Base-by-base conservation (phyloP, 2,797 vertebrate genomes). In the Cossypha dichroa region DNA sequence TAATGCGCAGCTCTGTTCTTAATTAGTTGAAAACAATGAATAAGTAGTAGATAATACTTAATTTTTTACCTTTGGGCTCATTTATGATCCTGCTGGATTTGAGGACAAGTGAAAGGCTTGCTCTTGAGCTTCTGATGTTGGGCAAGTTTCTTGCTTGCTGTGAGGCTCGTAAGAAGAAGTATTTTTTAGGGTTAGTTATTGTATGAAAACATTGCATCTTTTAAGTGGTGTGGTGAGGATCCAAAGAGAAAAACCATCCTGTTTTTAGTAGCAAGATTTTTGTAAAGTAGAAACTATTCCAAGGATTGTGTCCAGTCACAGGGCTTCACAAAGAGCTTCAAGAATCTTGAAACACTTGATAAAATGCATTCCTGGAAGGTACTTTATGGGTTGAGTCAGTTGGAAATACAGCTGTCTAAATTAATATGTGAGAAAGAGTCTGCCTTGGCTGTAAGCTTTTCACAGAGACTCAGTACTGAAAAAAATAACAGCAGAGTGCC, bases 351-450 rank as follows among this genome's bases (percentile, higher is more conserved):
- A 78, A 43, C 10, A 5, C 51, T 67, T 70, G 49, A 12, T 89
- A 43, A 77, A 62, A 41, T 31, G 5, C 43, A 29, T 73, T 93
- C 28, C 51, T 85, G 67, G 70, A 69, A 82, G 25, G 12, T 25
- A 1, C 59, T 25, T 38, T 48, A 43, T 73, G 48, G 36, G 23
- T 58, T 69, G 63, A 67, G 55, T 55, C 36, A 20, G 17, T 73
- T 76, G 1, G 1, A 68, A 60, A 3, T 58, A 20, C 62, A 60
- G 9, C 49, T 34, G 22, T 54, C 23, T 51, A 15, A 78, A 64
- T 62, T 26, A 69, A 13, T n/a, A 13, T 0, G 0, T 33, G 10
- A 36, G 55, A 29, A 33, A 29, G 29, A 41, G 23, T 14, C 34
- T 14, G n/a, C 6, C 0, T n/a, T 36, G 34, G 4, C 51, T n/a